Evolutionary conservation across 1,140 invertebrate genomes (phyloP).

Genomic region (Coboldia fuscipes): DNA sequence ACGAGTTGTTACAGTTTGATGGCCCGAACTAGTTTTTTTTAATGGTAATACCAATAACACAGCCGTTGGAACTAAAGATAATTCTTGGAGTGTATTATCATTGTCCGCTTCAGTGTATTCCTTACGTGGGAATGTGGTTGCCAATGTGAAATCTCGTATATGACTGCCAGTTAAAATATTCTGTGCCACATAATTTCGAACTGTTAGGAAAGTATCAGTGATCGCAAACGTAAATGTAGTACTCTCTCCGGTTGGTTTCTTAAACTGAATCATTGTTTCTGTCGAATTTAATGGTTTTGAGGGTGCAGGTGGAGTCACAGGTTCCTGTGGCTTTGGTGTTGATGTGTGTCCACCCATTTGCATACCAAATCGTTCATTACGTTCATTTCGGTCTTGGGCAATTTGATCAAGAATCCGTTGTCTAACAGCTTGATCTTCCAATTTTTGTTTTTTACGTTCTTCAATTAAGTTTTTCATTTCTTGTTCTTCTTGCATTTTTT

Average conservation of each 20-base stretch:
- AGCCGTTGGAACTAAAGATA: conserved; percentile 57
- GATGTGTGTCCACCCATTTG: background rate
- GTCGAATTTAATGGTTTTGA: conserved; percentile 2
- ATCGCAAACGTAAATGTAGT: conserved; percentile 20
- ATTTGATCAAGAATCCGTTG: conserved; percentile 48
- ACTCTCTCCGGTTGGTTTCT: conserved; percentile 48
- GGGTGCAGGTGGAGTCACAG: background rate
- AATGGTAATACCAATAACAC: conserved; percentile 51
- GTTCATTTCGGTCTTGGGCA: conserved; percentile 41
- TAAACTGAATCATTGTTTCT: conserved; percentile 53
- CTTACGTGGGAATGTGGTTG: conserved; percentile 55
- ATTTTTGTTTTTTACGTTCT: conserved; percentile 43
- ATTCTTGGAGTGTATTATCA: conserved; percentile 32
- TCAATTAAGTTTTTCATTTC: conserved; percentile 30
- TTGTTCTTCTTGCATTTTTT: conserved; percentile 45
- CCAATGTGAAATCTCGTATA: conserved; percentile 39
- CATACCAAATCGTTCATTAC: conserved; percentile 16
- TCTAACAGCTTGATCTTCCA: conserved; percentile 36
- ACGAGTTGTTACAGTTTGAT: conserved; percentile 11
- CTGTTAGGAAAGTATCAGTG: conserved; percentile 19
- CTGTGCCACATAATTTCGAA: conserved; percentile 16
- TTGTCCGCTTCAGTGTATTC: conserved; percentile 43
- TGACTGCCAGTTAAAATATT: conserved; percentile 11
- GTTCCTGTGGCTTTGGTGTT: conserved; percentile 5
- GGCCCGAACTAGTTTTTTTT: conserved; percentile 4